A percentile compares a stretch with the other conserved stretches of the same genome.
Conservation (phyloP, 2,888 invertebrate species). For the Hemaris fuciformis region DNA sequence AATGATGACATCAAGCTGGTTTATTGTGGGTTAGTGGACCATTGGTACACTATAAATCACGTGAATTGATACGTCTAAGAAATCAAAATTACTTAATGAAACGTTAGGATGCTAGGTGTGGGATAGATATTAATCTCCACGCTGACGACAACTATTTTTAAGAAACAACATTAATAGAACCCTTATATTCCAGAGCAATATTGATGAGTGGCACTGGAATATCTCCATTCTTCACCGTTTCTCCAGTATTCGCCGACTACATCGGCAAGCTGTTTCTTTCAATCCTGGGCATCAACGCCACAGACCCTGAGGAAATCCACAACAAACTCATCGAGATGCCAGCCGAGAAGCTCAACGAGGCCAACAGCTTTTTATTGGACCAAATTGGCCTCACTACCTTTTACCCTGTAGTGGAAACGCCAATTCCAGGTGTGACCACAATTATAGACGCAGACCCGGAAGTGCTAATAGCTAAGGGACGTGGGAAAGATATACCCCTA, state of each 20-base stretch:
- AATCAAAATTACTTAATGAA: no score
- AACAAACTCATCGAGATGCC: slow-evolving; percentile 49
- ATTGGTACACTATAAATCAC: no score
- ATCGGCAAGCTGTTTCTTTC: slow-evolving; percentile 46
- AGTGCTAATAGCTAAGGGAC: slow-evolving; percentile 45
- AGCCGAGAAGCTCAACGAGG: slow-evolving; percentile 49
- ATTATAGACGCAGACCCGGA: slow-evolving; percentile 64
- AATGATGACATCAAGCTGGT: no score
- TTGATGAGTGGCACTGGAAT: slow-evolving; percentile 62
- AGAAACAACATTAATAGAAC: neutral
- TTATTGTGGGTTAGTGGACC: no score
- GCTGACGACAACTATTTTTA: no score
- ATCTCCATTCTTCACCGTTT: slow-evolving; percentile 50
- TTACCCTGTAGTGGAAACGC: slow-evolving; percentile 59
- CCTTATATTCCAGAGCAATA: slow-evolving; percentile 52
- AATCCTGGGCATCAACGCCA: slow-evolving; percentile 66
- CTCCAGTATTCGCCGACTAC: slow-evolving; percentile 49
- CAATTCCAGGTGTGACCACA: slow-evolving; percentile 50
- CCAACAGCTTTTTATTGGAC: slow-evolving; percentile 49
- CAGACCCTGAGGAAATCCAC: slow-evolving; percentile 52
- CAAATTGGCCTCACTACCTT: slow-evolving; percentile 53
- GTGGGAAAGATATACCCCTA: slow-evolving; percentile 56
- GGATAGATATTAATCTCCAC: no score
- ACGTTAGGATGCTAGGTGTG: no score
- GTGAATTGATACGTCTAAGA: no score